Percentiles rank a stretch among this genome's conserved stretches.
Conservation (phyloP, 2,797 vertebrate species). For the Eulemur coronatus region DNA sequence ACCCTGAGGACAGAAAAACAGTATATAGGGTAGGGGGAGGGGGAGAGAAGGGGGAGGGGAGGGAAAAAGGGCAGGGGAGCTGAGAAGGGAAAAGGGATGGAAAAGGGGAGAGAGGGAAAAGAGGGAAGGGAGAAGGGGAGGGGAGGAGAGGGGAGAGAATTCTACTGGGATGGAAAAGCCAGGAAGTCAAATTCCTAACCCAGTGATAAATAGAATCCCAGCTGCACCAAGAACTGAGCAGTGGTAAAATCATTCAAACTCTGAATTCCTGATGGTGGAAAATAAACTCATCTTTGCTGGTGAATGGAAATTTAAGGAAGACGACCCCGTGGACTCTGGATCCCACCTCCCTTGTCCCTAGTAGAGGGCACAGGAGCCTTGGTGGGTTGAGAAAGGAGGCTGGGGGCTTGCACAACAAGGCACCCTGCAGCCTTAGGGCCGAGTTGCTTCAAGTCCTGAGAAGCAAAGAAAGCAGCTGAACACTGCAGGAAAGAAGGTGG, state of each 20-base stretch:
- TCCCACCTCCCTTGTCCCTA: not conserved
- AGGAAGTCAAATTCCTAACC: constrained; percentile 65
- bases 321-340: not conserved
- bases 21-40: not conserved
- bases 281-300: constrained; percentile 36
- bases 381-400: not conserved
- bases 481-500: not conserved
- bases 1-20: not conserved
- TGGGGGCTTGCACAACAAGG: not conserved
- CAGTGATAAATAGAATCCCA: constrained; percentile 70
- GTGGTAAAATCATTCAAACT: constrained; percentile 54
- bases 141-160: not conserved
- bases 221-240: constrained; percentile 45
- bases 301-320: constrained; percentile 23
- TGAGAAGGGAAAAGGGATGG: too few species aligned
- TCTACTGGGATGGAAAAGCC: constrained; percentile 55
- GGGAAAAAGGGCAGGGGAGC: too few species aligned
- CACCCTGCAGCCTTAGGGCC: not conserved
- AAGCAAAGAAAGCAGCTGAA: not conserved
- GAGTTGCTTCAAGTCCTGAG: not conserved
- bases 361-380: not conserved
- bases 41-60: not conserved
- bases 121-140: not conserved
- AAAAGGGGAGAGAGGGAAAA: not conserved
- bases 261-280: constrained; percentile 52